Evolutionary conservation across 2,113 vertebrate species (phyloP).

Genomic region (Brachyistius frenatus): DNA sequence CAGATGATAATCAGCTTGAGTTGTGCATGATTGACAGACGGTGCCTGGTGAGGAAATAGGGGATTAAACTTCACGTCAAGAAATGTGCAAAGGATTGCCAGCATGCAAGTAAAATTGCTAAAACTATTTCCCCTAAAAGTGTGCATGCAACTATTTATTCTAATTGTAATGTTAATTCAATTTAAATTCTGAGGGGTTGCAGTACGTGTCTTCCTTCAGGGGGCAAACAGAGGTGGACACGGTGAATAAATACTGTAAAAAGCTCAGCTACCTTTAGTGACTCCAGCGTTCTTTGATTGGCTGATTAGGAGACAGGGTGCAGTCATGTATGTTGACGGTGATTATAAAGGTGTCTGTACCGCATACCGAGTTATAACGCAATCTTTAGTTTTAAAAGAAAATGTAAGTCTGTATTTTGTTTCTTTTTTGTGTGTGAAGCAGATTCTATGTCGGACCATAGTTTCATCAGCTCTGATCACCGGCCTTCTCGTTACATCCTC

Average conservation of each 20-base stretch:
- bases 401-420: background rate
- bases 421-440: background rate
- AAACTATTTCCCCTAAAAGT: background rate
- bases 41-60: too few species aligned
- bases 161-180: background rate
- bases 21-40: too few species aligned
- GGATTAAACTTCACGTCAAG: too few species aligned
- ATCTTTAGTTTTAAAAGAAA: background rate
- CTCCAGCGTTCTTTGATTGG: background rate
- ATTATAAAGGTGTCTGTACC: too few species aligned
- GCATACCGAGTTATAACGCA: too few species aligned
- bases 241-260: background rate
- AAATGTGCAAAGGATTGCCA: too few species aligned
- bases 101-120: background rate
- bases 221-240: background rate
- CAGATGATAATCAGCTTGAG: too few species aligned
- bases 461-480: constrained; percentile 29
- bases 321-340: background rate
- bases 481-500: background rate
- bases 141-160: background rate
- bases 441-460: constrained; percentile 6
- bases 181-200: background rate
- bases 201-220: background rate
- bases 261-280: background rate
- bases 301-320: background rate